These are phyloP conservation scores for Chelonus insularis DNA, from an alignment of 1,140 invertebrate genomes.

Conservation along the genomic window DNA sequence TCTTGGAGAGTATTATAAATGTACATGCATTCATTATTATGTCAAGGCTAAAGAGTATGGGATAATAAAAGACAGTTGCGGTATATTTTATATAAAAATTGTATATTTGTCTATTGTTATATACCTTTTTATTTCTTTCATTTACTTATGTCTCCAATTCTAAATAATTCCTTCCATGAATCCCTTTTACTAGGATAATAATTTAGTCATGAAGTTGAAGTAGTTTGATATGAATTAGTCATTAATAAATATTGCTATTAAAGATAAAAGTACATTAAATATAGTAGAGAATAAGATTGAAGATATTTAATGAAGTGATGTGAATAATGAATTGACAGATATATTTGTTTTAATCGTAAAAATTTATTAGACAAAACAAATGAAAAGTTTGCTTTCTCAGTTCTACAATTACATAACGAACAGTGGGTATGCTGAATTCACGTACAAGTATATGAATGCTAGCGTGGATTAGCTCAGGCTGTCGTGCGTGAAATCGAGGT, in stretches of 20 bases:
- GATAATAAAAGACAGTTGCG: conserved; percentile 19
- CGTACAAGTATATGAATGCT: conserved; percentile 20
- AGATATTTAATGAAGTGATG: too few relatives aligned
- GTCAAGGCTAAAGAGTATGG: conserved; percentile 14
- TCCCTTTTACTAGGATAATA: not conserved
- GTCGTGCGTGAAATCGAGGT: conserved; percentile 30
- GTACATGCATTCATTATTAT: conserved; percentile 3
- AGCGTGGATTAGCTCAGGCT: conserved; percentile 27
- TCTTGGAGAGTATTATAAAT: not conserved
- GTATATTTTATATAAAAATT: conserved; percentile 29
- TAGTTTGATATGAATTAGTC: too few relatives aligned
- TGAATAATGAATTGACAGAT: not conserved
- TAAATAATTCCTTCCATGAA: not conserved
- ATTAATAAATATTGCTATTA: too few relatives aligned
- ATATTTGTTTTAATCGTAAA: too few relatives aligned
- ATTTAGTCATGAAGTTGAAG: too few relatives aligned
- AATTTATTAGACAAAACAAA: too few relatives aligned
- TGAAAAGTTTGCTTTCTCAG: conserved; percentile 3
- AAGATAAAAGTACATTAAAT: too few relatives aligned
- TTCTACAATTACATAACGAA: too few relatives aligned
- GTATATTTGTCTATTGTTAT: conserved; percentile 10
- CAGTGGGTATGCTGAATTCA: not conserved
- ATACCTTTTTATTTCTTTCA: not conserved
- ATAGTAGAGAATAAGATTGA: too few relatives aligned
- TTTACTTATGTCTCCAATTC: too few relatives aligned